phyloP scores from a whole-genome alignment of 1,140 invertebrate species.

The Drosophila triauraria region DNA sequence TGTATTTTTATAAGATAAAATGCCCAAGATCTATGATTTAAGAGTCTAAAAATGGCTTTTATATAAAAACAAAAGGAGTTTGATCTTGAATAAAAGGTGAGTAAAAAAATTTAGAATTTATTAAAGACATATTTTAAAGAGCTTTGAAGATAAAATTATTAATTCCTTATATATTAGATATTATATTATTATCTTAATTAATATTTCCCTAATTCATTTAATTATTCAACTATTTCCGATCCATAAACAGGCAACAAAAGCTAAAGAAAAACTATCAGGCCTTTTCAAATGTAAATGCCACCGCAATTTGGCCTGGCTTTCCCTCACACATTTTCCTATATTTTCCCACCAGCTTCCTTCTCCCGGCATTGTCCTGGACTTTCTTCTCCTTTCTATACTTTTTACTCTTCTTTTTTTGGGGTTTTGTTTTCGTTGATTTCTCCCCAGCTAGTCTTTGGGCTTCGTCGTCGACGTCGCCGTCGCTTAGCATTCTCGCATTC shows the following conservation, averaged over 20 bases:
- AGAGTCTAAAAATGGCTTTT: not conserved
- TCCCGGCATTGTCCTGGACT: conserved; percentile 37
- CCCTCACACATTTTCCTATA: not conserved
- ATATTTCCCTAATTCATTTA: no score
- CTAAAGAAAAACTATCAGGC: conserved; percentile 20
- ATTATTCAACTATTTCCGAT: not conserved
- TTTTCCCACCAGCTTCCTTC: conserved; percentile 2
- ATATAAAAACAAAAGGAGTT: not conserved
- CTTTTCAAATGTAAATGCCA: conserved; percentile 45
- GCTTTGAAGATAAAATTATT: no score
- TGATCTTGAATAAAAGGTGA: no score
- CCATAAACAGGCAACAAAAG: not conserved
- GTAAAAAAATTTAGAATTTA: not conserved
- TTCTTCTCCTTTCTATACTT: conserved; percentile 18
- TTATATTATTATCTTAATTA: no score
- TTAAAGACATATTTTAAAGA: not conserved
- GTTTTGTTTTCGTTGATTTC: conserved; percentile 27
- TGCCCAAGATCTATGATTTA: not conserved
- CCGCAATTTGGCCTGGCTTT: conserved; percentile 2
- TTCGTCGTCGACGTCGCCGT: not conserved
- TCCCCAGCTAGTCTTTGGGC: conserved; percentile 34
- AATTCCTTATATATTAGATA: no score
- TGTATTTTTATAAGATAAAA: not conserved
- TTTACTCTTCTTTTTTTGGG: conserved; percentile 6
- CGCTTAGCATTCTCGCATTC: conserved; percentile 72